These are phyloP conservation scores for Pedionomus torquatus DNA, from an alignment of 2,113 vertebrate species.

Conservation along the genomic window DNA sequence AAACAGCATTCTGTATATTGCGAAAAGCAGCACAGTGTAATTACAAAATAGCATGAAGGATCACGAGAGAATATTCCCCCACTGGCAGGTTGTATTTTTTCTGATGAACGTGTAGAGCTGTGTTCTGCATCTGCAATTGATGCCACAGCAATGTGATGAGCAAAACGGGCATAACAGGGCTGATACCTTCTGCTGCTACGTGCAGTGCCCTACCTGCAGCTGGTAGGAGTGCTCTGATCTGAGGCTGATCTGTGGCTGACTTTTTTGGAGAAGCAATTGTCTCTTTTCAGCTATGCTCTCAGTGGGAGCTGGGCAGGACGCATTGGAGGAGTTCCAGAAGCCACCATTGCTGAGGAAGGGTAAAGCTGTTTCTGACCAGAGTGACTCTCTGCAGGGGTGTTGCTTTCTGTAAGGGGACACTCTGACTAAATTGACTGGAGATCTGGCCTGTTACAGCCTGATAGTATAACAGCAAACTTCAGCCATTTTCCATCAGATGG, in stretches of 20 bases:
- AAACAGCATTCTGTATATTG: neutral
- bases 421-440: neutral
- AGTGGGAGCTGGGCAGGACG: neutral
- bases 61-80: neutral
- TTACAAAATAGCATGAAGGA: neutral
- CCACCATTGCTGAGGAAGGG: neutral
- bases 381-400: neutral
- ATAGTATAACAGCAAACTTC: neutral
- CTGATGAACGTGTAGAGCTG: neutral
- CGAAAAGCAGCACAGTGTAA: neutral
- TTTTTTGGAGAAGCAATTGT: neutral
- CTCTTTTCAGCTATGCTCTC: neutral
- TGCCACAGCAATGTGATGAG: neutral
- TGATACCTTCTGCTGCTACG: neutral
- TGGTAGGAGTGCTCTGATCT: neutral
- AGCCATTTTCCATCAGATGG: neutral
- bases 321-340: neutral
- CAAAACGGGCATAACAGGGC: neutral
- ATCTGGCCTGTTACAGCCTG: neutral
- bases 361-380: neutral
- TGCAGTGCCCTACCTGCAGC: neutral
- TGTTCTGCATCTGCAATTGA: neutral
- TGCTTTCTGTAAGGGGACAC: neutral
- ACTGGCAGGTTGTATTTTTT: neutral
- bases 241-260: neutral